phyloP scores from a whole-genome alignment of 1,140 invertebrate species.

The Platyscapa corneri region DNA sequence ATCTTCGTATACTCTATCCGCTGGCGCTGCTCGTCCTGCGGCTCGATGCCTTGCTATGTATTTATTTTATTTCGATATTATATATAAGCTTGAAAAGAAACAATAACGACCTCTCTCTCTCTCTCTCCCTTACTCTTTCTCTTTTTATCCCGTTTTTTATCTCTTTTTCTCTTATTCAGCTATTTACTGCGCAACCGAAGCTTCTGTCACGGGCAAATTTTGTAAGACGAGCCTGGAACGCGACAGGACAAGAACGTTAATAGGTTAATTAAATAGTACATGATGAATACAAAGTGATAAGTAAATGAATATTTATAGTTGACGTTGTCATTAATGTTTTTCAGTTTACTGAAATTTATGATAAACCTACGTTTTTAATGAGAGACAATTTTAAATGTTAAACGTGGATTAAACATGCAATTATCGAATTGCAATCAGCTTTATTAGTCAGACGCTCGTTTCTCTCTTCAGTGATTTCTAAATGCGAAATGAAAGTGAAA shows the following conservation, averaged over 20 bases:
- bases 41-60: constrained; percentile 49
- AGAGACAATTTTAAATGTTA: not conserved
- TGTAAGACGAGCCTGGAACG: not conserved
- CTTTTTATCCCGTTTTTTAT: not conserved
- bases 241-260: not conserved
- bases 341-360: constrained; percentile 7
- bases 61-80: constrained; percentile 51
- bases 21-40: constrained; percentile 43
- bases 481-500: not conserved
- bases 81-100: constrained; percentile 31
- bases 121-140: not conserved
- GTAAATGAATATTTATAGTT: constrained; percentile 20
- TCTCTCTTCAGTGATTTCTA: not conserved
- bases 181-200: not conserved
- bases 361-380: constrained; percentile 2
- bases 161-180: not conserved
- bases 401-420: not conserved
- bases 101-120: constrained; percentile 1
- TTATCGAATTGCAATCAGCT: constrained; percentile 7
- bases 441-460: not conserved
- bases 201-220: constrained; percentile 5
- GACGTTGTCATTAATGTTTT: constrained; percentile 14
- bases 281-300: constrained; percentile 28
- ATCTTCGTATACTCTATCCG: constrained; percentile 49
- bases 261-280: constrained; percentile 27